phyloP scores from a whole-genome alignment of 1,140 invertebrate species.

The Ceratina australensis region DNA sequence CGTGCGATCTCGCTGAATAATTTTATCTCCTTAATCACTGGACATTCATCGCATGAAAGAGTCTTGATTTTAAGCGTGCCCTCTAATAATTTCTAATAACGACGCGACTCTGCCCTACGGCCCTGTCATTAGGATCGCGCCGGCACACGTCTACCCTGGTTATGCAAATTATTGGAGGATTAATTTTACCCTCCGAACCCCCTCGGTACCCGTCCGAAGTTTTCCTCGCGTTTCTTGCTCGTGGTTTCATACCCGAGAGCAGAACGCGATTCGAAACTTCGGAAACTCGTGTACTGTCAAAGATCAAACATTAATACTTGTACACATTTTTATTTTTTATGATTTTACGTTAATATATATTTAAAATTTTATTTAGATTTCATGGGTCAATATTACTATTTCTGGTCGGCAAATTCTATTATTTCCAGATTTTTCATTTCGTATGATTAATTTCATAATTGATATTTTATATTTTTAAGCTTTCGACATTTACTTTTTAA shows the following conservation, averaged over 20 bases:
- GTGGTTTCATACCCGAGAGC: not conserved
- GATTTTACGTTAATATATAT: no score
- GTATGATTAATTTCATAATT: no score
- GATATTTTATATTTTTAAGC: no score
- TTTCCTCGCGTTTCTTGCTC: constrained; percentile 17
- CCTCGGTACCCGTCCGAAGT: constrained; percentile 5
- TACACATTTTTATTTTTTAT: no score
- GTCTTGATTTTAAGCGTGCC: constrained; percentile 78
- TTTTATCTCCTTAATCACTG: constrained; percentile 78
- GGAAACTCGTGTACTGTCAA: no score
- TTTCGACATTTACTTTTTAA: no score
- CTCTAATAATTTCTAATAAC: constrained; percentile 79
- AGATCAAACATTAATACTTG: no score
- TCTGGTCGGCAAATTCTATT: no score
- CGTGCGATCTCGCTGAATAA: constrained; percentile 70
- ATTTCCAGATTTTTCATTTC: no score
- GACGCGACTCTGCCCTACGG: constrained; percentile 61
- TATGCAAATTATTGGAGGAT: constrained; percentile 74
- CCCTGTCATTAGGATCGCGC: constrained; percentile 71
- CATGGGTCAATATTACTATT: no score
- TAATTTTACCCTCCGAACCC: constrained; percentile 65
- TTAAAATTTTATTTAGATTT: no score
- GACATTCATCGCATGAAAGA: constrained; percentile 79
- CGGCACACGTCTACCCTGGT: constrained; percentile 66
- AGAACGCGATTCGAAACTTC: not conserved